A percentile compares a stretch with the other conserved stretches of the same genome.
phyloP scores from a whole-genome alignment of 2,797 vertebrate species.

The Pogonophryne albipinna region DNA sequence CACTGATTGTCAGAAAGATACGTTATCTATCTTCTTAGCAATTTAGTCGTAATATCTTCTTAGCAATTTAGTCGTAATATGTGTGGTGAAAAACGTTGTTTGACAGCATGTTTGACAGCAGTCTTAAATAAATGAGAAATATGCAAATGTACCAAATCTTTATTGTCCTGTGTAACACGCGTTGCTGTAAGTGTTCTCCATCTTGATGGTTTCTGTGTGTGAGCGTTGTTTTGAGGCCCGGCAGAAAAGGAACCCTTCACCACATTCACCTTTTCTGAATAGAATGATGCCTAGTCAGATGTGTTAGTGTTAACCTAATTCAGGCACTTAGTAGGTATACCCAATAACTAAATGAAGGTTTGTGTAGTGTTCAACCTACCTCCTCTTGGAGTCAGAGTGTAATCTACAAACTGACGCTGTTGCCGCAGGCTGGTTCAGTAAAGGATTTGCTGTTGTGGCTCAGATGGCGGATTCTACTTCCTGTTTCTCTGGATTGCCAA shows the following conservation, averaged over 20 bases:
- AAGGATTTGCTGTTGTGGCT: slow-evolving; percentile 80
- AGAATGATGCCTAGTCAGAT: not conserved
- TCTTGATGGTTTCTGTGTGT: slow-evolving; percentile 17
- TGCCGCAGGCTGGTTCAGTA: slow-evolving; percentile 63
- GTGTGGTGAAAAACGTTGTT: not conserved
- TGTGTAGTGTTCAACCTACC: slow-evolving; percentile 74
- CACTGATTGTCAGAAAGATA: not conserved
- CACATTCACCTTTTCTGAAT: slow-evolving; percentile 16
- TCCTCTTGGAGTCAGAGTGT: slow-evolving; percentile 78
- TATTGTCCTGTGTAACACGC: not conserved
- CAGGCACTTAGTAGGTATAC: not conserved
- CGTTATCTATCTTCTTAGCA: not conserved
- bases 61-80: not conserved
- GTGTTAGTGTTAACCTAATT: slow-evolving; percentile 12
- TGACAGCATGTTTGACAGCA: not conserved
- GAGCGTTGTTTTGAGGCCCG: not conserved
- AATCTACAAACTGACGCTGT: slow-evolving; percentile 84
- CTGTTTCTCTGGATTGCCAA: slow-evolving; percentile 79
- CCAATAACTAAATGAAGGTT: not conserved
- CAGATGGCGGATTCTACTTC: slow-evolving; percentile 72
- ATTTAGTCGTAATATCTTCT: not conserved
- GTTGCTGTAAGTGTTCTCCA: not conserved
- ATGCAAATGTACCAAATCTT: slow-evolving; percentile 11
- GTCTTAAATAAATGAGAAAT: not conserved
- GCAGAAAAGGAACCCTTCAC: slow-evolving; percentile 25